These are phyloP conservation scores for Atopsyche davidsoni DNA, from an alignment of 1,140 invertebrate species.

Conservation along the genomic window DNA sequence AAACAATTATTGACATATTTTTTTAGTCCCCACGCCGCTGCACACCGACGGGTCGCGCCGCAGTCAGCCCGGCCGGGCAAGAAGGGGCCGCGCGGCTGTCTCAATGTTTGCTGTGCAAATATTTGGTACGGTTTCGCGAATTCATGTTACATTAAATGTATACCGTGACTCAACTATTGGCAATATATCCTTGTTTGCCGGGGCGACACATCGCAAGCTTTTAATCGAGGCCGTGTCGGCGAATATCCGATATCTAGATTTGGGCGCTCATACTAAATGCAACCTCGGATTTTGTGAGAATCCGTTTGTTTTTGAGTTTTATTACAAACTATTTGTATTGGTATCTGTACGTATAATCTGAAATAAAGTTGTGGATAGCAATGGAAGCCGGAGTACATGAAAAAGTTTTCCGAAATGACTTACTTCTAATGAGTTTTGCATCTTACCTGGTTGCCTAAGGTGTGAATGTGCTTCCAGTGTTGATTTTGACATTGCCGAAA, in stretches of 20 bases:
- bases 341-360: not conserved
- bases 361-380: not conserved
- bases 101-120: constrained; percentile 17
- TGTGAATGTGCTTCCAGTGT: constrained; percentile 77
- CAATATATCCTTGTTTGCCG: no score
- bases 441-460: constrained; percentile 73
- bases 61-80: constrained; percentile 7
- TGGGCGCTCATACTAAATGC: no score
- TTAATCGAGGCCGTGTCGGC: no score
- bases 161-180: no score
- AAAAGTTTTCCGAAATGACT: no score
- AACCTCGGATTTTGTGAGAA: no score
- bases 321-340: no score
- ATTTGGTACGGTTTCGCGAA: constrained; percentile 24
- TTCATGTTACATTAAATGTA: constrained; percentile 23
- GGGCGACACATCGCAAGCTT: no score
- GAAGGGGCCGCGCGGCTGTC: constrained; percentile 9
- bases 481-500: constrained; percentile 62
- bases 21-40: constrained; percentile 1
- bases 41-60: constrained; percentile 10
- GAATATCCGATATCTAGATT: no score
- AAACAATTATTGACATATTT: no score
- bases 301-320: no score
- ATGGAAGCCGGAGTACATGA: not conserved
- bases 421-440: no score